Base-by-base conservation (phyloP, 2,797 vertebrate species). In the Betta splendens region DNA sequence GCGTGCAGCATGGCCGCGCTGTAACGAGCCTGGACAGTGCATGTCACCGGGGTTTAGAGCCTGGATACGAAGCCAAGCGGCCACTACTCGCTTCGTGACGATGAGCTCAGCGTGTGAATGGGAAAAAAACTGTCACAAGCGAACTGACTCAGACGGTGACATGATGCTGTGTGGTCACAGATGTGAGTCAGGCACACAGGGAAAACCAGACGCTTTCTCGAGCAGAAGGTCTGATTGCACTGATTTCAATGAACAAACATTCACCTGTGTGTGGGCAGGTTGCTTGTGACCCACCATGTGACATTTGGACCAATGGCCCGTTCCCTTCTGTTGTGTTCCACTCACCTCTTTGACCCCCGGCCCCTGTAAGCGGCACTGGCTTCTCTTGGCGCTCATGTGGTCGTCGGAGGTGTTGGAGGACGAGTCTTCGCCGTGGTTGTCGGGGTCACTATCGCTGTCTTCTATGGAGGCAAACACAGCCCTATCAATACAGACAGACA, bases 261-360 rank as follows among this genome's bases (percentile, higher is more conserved):
- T n/a, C n/a, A n/a, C n/a, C n/a, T n/a, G n/a, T n/a, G n/a, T n/a
- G n/a, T n/a, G n/a, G n/a, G n/a, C n/a, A n/a, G n/a, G n/a, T n/a
- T n/a, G n/a, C n/a, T n/a, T n/a, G n/a, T n/a, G n/a, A n/a, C n/a
- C n/a, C n/a, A n/a, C n/a, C n/a, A n/a, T n/a, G n/a, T n/a, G n/a
- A n/a, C n/a, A n/a, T n/a, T n/a, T n/a, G n/a, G n/a, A n/a, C n/a
- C n/a, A n/a, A n/a, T n/a, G n/a, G n/a, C n/a, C n/a, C n/a, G n/a
- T n/a, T n/a, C n/a, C n/a, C n/a, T n/a, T n/a, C n/a, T n/a, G n/a
- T n/a, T n/a, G n/a, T n/a, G n/a, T n/a, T n/a, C n/a, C n/a, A 5
- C 87, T 85, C 72, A 92, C 92, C 91, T 93, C 90, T 80, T 94
- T 94, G 64, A 94, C 91, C 40, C 88, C 91, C 22, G 86, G 90